Evolutionary conservation across 2,113 vertebrate species (phyloP).

Genomic region (Tenebrosternarchus preto): DNA sequence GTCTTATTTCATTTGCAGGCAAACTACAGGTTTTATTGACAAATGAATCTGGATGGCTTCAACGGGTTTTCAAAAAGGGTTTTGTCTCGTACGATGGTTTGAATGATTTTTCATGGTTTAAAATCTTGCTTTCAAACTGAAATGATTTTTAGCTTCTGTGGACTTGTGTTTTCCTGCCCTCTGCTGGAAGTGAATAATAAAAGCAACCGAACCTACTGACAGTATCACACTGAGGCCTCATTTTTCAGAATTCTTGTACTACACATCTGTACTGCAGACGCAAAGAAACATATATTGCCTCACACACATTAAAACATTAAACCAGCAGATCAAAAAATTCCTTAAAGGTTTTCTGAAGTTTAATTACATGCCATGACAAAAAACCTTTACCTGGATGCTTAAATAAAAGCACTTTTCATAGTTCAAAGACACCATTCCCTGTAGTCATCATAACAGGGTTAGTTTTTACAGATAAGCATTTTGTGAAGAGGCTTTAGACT

Average conservation of each 20-base stretch:
- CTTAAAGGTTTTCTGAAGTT: no score
- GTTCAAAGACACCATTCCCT: conserved; percentile 12
- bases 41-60: background rate
- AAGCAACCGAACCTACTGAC: background rate
- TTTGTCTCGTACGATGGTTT: background rate
- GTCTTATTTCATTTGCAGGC: background rate
- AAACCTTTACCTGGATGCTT: background rate
- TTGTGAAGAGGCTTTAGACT: conserved; percentile 50
- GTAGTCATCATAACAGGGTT: conserved; percentile 37
- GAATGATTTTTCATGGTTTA: background rate
- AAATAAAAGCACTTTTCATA: conserved; percentile 13
- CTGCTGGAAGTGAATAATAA: background rate
- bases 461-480: conserved; percentile 19
- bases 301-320: no score
- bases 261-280: no score
- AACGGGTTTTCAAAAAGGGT: background rate
- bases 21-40: background rate
- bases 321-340: no score
- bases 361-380: background rate
- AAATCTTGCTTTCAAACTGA: background rate
- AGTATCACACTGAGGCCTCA: background rate
- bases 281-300: no score
- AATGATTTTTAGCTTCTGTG: background rate
- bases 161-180: background rate
- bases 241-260: background rate